Evolutionary conservation across 1,140 invertebrate species (phyloP).

Genomic region (Hermatobates lingyangjiaoensis): DNA sequence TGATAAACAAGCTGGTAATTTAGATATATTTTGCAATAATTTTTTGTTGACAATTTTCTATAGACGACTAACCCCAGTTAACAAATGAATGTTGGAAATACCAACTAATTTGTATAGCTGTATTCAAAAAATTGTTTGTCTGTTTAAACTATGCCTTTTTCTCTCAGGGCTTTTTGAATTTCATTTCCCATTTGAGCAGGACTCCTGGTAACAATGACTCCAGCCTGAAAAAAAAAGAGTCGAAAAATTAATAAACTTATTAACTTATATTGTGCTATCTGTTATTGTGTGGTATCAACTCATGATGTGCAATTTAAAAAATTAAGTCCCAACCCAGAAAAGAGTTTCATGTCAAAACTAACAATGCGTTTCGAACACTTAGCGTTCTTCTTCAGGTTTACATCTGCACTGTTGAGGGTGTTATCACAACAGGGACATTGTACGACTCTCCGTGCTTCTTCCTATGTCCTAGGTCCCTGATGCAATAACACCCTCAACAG

Average conservation of each 20-base stretch:
- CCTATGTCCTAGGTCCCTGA: too few species aligned
- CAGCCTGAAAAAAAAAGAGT: slow-evolving; percentile 36
- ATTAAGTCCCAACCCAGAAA: not conserved
- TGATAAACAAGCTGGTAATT: too few species aligned
- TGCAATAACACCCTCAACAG: too few species aligned
- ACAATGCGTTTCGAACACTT: not conserved
- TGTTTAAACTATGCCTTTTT: slow-evolving; percentile 18
- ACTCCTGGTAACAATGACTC: slow-evolving; percentile 84
- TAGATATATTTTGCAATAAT: too few species aligned
- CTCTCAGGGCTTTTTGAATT: slow-evolving; percentile 41
- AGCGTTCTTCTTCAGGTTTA: not conserved
- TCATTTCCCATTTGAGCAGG: slow-evolving; percentile 90
- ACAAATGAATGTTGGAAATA: too few species aligned
- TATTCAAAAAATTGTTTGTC: too few species aligned
- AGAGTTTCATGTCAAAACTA: not conserved
- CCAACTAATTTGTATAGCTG: too few species aligned
- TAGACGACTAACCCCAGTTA: too few species aligned
- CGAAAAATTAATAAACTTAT: slow-evolving; percentile 13
- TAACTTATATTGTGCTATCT: not conserved
- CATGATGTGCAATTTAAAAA: not conserved
- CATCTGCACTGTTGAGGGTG: too few species aligned
- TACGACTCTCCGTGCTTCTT: too few species aligned
- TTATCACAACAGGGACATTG: too few species aligned
- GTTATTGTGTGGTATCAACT: not conserved
- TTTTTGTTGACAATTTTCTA: too few species aligned